Base-by-base conservation (phyloP, 2,888 invertebrate species). In the Tuta absoluta region DNA sequence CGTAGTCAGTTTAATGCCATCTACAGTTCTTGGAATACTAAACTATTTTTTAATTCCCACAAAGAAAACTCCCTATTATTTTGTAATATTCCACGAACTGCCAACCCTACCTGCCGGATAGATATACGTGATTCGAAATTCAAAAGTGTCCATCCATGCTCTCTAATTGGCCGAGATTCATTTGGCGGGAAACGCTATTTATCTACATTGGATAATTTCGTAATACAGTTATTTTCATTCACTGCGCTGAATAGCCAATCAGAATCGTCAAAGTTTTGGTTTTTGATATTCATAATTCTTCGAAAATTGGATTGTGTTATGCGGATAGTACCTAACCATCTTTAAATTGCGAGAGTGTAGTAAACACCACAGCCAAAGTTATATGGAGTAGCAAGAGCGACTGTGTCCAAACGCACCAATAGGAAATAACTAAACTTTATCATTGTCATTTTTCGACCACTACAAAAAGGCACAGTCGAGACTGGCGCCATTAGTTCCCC, bases 101-200 rank as follows among this genome's bases (percentile, higher is more conserved):
- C 41, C 41, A 41, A n/a, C 41, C 41, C 41, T 41, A 41, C 2
- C 38, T 7, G 1, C 4, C 4, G 5, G 14, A 41, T 14, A n/a
- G n/a, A 14, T 60, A 53, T 56, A 61, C 62, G 69, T 71, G 68
- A 68, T 69, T 72, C 66, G 49, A 68, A 68, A 73, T 73, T 74
- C 72, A 69, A 69, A 68, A 68, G 68, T 68, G 69, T 73, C 72
- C 72, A 70, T n/a, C n/a, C n/a, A 70, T 73, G 67, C 67, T 67
- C 68, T 72, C 69, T 73, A 79, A 79, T 79, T 79, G 77, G 75
- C 72, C 64, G 69, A 73, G 68, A 77, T 77, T 78, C 72, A 76
- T 72, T 75, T 67, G 67, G 71, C 65, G 67, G 68, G 66, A 72
- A n/a, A 66, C 64, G 71, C 71, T 73, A 70, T 70, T 71, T 68